phyloP scores from a whole-genome alignment of 2,888 invertebrate genomes.

The Tuberolachnus salignus region DNA sequence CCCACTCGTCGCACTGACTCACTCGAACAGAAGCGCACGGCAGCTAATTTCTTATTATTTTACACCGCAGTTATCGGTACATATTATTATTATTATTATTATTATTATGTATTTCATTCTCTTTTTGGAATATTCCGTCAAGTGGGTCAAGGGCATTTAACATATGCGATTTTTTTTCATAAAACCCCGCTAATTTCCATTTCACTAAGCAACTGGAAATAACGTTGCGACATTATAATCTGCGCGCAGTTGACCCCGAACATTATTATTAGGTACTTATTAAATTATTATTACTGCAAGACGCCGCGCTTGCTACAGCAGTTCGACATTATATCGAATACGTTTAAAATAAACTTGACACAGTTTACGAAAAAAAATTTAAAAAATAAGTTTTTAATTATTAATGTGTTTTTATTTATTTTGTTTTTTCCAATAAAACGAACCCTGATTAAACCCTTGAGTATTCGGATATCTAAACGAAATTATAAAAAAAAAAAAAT shows the following conservation, averaged over 20 bases:
- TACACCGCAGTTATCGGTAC: constrained; percentile 6
- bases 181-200: constrained; percentile 53
- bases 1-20: background rate
- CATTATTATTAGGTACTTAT: constrained; percentile 40
- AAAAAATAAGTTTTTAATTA: background rate
- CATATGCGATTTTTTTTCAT: constrained; percentile 30
- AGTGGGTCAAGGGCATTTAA: constrained; percentile 50
- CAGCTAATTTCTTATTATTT: background rate
- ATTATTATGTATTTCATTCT: constrained; percentile 11
- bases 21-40: background rate
- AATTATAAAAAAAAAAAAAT: too few relatives aligned
- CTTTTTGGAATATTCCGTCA: constrained; percentile 36
- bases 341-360: constrained; percentile 35
- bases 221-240: constrained; percentile 25
- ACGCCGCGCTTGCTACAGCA: background rate
- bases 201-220: constrained; percentile 53
- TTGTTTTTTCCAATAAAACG: background rate
- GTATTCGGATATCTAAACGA: too few relatives aligned
- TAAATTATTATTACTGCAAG: constrained; percentile 18
- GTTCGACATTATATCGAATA: constrained; percentile 16
- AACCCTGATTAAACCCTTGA: too few relatives aligned
- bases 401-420: background rate
- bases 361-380: constrained; percentile 2
- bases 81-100: too few relatives aligned
- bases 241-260: constrained; percentile 37